Conservation (phyloP, 2,797 vertebrate genomes). For the Monodelphis domestica region DNA sequence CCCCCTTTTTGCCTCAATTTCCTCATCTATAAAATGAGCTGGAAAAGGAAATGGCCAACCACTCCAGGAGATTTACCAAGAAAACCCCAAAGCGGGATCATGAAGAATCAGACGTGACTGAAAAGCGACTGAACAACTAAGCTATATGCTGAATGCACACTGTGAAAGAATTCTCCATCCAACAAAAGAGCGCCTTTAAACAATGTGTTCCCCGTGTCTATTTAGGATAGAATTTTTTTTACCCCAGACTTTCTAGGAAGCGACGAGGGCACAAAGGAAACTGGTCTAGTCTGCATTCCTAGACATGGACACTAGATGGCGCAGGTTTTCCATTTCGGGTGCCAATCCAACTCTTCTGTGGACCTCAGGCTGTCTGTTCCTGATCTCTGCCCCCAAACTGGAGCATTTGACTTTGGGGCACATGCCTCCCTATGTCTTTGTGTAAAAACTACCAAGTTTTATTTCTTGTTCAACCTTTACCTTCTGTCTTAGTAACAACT, state of each 20-base stretch:
- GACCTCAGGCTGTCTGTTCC: rapidly evolving
- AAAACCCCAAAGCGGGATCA: no score
- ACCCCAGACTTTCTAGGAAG: background rate
- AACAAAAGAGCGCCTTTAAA: constrained; percentile 17
- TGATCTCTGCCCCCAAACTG: background rate
- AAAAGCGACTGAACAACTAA: no score
- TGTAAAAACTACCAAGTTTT: background rate
- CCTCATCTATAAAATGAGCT: no score
- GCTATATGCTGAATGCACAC: background rate
- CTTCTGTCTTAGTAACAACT: no score
- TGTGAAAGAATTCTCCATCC: background rate
- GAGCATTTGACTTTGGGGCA: background rate
- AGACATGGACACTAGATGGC: constrained; percentile 52
- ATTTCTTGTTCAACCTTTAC: no score
- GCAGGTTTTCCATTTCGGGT: constrained; percentile 3
- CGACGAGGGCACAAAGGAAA: background rate
- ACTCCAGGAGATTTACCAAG: no score
- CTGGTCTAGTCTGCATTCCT: background rate
- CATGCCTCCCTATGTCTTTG: background rate
- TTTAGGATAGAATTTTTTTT: background rate
- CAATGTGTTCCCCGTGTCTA: background rate
- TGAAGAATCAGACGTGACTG: no score
- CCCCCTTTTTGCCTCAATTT: no score
- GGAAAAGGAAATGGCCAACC: no score
- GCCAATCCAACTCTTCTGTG: background rate